Base-by-base conservation (phyloP, 2,113 vertebrate species). In the Amia ocellicauda region DNA sequence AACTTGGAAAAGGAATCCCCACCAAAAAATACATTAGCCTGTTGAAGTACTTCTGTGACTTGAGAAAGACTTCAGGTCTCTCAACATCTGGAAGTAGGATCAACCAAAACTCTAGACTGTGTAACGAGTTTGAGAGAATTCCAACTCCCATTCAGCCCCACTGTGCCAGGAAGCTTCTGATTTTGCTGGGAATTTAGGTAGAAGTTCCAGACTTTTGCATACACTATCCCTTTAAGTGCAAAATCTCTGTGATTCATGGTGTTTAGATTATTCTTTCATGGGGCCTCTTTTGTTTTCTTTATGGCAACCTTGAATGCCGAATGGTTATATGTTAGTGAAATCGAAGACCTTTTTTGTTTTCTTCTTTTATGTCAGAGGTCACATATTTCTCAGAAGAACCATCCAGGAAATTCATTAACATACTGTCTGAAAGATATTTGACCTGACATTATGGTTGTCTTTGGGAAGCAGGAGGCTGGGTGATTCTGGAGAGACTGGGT, bases 251-350 rank as follows among this genome's bases (percentile, higher is more conserved):
- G 63, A 43, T 61, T 64, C 20, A 11, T 52, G 16, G 22, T 65
- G 76, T 76, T 78, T 79, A 72, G 64, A 53, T 71, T 71, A 61
- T 0, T 65, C 9, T 8, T 49, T 17, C 19, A 54, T 24, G 63
- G 66, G 71, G 64, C 71, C 17, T 63, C 43, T 72, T 56, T 66
- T 78, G 70, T 74, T 78, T 74, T 73, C 68, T 64, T 81, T 68
- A 70, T 22, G 26, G 64, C 31, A 71, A 54, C 72, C 76, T 78
- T 78, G 74, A 74, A 60, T n/a, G 19, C 69, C 74, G 71, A 78
- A 1, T 41, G 65, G 71, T 77, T 43, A 27, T 23, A 22, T 67
- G 60, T 72, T 69, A 50, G 57, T 55, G 63, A 42, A 58, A 68
- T 58, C 63, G 19, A n/a, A 29, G 65, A 17, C 29, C 69, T 67